Base-by-base conservation (phyloP, 2,888 invertebrate genomes). In the Agrypnus murinus region DNA sequence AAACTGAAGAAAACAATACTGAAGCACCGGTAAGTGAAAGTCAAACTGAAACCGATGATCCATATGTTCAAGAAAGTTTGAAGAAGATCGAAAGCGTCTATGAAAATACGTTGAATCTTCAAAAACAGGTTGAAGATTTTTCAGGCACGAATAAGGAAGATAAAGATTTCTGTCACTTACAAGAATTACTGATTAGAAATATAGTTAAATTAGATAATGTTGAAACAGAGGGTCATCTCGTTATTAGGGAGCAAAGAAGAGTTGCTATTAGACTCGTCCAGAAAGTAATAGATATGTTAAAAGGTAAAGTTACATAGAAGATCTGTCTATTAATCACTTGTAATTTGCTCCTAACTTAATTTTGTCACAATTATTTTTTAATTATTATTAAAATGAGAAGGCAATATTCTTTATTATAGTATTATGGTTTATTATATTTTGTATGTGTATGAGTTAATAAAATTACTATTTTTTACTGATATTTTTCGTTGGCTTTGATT, bases 181-280 rank as follows among this genome's bases (percentile, higher is more conserved):
- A 65, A 10, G 65, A 65, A 17, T 9, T 55, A n/a, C 36, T 65
- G 6, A 57, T 65, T 2, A 65, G 57, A 10, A 43, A 31, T 43
- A 9, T 53, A 12, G 31, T 65, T 0, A 31, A 53, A 15, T 40
- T 65, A 8, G 65, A 65, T 15, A 19, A 65, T 10, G 57, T 65
- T 2, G 57, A 65, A 34, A 57, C 12, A 15, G 45, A 57, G 12
- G 43, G 45, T 0, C 6, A 55, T 34, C 8, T 12, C 5, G 3
- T 32, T 14, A 57, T 65, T 1, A 43, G 65, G 31, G 9, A 40
- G 1, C 32, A 19, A 12, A 55, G 57, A 43, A 65, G 40, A 45
- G 40, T 55, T 14, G 45, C 17, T 0, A 31, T 65, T 43, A 10
- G n/a, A 8, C 50, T 12, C 6, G 50, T 50, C n/a, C 19, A 63